A percentile compares a stretch with the other conserved stretches of the same genome.
Conservation (phyloP, 2,113 vertebrate genomes). For the Onychorhynchus coronatus region DNA sequence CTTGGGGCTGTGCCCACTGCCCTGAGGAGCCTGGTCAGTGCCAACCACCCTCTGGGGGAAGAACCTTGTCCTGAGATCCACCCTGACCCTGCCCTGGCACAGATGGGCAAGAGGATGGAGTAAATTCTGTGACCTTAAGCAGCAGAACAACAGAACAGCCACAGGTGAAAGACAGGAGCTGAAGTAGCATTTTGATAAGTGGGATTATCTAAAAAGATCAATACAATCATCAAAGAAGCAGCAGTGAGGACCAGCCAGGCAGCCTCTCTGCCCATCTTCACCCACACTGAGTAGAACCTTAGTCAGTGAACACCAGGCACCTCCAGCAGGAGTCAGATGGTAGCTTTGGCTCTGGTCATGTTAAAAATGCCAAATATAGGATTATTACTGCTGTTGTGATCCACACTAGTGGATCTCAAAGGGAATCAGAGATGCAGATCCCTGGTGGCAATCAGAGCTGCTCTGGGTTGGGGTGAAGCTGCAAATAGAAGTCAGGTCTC, state of each 20-base stretch:
- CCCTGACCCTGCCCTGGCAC: accelerated
- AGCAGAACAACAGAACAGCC: neutral
- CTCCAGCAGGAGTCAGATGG: neutral
- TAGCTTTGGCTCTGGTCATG: neutral
- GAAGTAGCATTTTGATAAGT: neutral
- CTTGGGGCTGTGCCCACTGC: neutral
- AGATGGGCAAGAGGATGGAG: neutral
- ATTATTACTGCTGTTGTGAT: neutral
- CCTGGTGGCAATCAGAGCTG: neutral
- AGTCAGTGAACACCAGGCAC: neutral
- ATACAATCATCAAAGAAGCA: neutral
- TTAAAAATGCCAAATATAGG: neutral
- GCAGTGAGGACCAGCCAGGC: neutral
- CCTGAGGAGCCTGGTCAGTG: neutral
- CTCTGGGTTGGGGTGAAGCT: neutral
- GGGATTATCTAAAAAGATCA: neutral
- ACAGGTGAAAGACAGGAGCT: neutral
- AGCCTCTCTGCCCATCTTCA: neutral
- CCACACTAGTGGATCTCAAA: neutral
- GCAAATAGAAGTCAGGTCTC: neutral
- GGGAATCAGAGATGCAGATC: neutral
- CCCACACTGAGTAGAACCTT: neutral
- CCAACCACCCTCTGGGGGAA: neutral
- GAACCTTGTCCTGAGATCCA: neutral
- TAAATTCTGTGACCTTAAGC: neutral